A percentile compares a stretch with the other conserved stretches of the same genome.
Conservation (phyloP, 2,888 invertebrate genomes). For the Pterostichus niger region DNA sequence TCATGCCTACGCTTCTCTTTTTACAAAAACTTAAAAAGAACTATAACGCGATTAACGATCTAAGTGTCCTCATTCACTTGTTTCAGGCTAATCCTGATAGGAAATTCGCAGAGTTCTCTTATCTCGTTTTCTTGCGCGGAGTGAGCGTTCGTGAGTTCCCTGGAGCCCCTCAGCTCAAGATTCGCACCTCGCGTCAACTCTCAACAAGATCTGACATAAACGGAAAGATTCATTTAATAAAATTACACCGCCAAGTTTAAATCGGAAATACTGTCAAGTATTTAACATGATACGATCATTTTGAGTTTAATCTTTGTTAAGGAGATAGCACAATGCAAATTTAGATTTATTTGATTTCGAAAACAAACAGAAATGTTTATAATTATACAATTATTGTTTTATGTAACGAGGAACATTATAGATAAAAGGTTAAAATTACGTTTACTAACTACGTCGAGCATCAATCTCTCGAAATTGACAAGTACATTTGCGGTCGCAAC, state of each 20-base stretch:
- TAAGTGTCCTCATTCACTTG: constrained; percentile 22
- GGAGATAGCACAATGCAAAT: not conserved
- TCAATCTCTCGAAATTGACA: too few species aligned
- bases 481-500: too few species aligned
- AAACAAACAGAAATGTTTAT: too few species aligned
- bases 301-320: too few species aligned
- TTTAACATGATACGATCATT: too few species aligned
- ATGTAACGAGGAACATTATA: too few species aligned
- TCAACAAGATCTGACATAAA: constrained; percentile 21
- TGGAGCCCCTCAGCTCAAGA: not conserved
- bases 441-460: too few species aligned
- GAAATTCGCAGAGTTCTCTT: not conserved
- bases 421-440: too few species aligned
- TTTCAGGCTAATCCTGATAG: constrained; percentile 26
- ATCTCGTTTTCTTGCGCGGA: not conserved
- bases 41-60: constrained; percentile 5
- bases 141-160: not conserved
- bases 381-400: too few species aligned
- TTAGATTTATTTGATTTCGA: too few species aligned
- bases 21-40: too few species aligned
- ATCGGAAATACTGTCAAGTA: not conserved
- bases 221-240: constrained; percentile 41
- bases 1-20: too few species aligned
- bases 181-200: constrained; percentile 12
- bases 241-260: constrained; percentile 15